Conservation (phyloP, 2,888 invertebrate genomes). For the Torymus auratus region DNA sequence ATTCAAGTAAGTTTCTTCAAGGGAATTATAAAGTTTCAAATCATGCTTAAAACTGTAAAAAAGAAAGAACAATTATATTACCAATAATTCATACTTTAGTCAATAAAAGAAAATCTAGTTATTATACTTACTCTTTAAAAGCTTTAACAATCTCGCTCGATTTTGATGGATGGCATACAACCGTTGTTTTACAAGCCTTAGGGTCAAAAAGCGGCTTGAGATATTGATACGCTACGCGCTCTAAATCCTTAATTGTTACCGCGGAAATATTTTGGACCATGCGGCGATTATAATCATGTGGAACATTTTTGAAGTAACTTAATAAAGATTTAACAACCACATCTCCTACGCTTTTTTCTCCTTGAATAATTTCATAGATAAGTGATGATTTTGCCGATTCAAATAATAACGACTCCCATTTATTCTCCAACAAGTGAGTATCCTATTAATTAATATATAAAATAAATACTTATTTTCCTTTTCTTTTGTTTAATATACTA, state of each 20-base stretch:
- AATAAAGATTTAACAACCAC: slow-evolving; percentile 85
- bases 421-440: slow-evolving; percentile 80
- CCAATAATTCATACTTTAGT: slow-evolving; percentile 11
- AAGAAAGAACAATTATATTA: slow-evolving; percentile 3
- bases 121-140: slow-evolving; percentile 81
- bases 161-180: slow-evolving; percentile 88
- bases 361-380: slow-evolving; percentile 90
- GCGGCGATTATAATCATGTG: slow-evolving; percentile 83
- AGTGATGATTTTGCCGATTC: slow-evolving; percentile 91
- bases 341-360: slow-evolving; percentile 87
- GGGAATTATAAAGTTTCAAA: slow-evolving; percentile 80
- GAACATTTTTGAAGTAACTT: slow-evolving; percentile 83
- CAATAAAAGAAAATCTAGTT: not conserved
- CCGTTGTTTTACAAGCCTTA: slow-evolving; percentile 80
- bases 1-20: slow-evolving; percentile 83
- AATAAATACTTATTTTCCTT: not conserved
- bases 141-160: slow-evolving; percentile 82
- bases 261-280: slow-evolving; percentile 82
- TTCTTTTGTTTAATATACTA: slow-evolving; percentile 24
- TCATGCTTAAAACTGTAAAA: slow-evolving; percentile 80
- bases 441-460: slow-evolving; percentile 76
- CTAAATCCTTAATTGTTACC: slow-evolving; percentile 82
- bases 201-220: slow-evolving; percentile 83
- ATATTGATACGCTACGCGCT: slow-evolving; percentile 84
- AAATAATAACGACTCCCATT: slow-evolving; percentile 86